Evolutionary conservation across 1,140 invertebrate genomes (phyloP), one percentile per base, ranked within the genome.

Genomic region (Spodoptera frugiperda): DNA sequence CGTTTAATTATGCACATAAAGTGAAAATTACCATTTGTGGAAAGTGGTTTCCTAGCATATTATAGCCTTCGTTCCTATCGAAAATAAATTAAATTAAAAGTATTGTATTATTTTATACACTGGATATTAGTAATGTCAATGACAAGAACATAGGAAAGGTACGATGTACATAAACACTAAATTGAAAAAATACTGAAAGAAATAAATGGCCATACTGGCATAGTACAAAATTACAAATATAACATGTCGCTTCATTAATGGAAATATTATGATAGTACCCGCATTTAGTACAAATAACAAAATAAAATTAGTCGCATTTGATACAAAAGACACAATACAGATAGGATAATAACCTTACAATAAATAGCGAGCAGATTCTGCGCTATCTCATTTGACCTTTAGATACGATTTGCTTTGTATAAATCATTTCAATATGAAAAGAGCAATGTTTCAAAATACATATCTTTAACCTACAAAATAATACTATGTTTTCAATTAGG

Each of bases 361-460:
- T 3, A 55, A 17, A 61, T 63, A 33, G 59, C 59, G 59, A 63
- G 44, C 59, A 17, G 59, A 63, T 63, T 63, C 33, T 12, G 59
- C 15, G 59, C 59, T 63, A 63, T 63, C 59, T 44, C 59, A 15
- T 44, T 15, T 63, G 59, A 63, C 59, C 59, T 63, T 63, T 63
- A 17, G 6, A 63, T 63, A 63, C 33, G 44, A 44, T n/a, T 39
- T 17, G 59, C 59, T 63, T 33, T n/a, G 44, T 44, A 44, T 15
- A 44, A 63, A 39, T 44, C 17, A 44, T 63, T 61, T 5, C 15
- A 61, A 61, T 61, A 61, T 61, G 11, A 63, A 57, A 12, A 44
- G 17, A 19, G 33, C 59, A 44, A 19, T 39, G 15, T 63, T 63
- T 63, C 33, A 63, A 63, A 63, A 63, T 11, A n/a, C n/a, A n/a